phyloP scores from a whole-genome alignment of 64 coral and sea anemone genomes.

The Stichodactyla mertensii region DNA sequence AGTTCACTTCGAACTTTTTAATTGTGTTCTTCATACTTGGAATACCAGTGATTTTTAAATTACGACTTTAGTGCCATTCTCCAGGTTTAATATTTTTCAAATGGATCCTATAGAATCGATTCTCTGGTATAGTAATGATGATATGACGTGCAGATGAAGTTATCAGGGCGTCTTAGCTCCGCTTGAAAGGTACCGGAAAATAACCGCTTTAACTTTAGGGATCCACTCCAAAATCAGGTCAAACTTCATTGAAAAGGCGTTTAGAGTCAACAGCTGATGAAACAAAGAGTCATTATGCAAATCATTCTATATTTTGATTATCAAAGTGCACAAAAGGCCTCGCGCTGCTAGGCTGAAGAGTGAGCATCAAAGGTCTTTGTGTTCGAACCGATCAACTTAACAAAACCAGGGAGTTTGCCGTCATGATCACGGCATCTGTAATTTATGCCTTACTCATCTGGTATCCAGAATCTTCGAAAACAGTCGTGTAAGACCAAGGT shows the following conservation, averaged over 20 bases:
- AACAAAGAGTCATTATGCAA: neutral
- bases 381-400: neutral
- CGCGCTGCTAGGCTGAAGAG: neutral
- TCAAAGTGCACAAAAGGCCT: neutral
- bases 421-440: neutral
- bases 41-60: neutral
- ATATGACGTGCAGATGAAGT: neutral
- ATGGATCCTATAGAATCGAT: neutral
- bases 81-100: neutral
- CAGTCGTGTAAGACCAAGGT: neutral
- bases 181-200: neutral
- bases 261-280: conserved; percentile 12
- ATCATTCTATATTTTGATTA: neutral
- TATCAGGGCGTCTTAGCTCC: neutral
- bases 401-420: neutral
- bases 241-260: conserved; percentile 4
- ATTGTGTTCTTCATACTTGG: conserved; percentile 1
- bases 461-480: neutral
- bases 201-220: neutral
- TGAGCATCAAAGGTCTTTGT: neutral
- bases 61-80: neutral
- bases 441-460: neutral
- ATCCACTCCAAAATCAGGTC: neutral
- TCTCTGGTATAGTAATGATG: neutral
- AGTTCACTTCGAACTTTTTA: neutral